Evolutionary conservation across 2,113 vertebrate genomes (phyloP).

Genomic region (Peucedramus taeniatus): DNA sequence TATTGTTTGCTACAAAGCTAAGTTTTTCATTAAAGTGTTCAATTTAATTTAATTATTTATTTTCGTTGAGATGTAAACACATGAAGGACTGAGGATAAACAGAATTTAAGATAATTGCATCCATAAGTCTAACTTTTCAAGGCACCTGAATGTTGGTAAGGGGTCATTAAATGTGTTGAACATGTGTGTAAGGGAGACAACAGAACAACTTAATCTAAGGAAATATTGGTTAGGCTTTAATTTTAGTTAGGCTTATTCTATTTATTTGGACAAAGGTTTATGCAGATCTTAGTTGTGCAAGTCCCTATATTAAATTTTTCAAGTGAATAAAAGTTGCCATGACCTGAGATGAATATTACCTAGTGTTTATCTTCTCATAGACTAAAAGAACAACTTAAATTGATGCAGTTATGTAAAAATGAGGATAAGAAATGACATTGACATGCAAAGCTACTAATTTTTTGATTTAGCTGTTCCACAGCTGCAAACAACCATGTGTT

Average conservation of each 20-base stretch:
- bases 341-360: background rate
- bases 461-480: background rate
- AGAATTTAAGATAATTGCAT: background rate
- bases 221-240: background rate
- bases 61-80: background rate
- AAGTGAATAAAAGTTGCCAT: background rate
- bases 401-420: background rate
- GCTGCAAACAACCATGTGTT: background rate
- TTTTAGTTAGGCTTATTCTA: background rate
- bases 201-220: background rate
- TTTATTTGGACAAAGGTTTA: background rate
- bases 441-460: background rate
- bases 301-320: background rate
- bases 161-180: background rate
- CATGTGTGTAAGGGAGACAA: fast-evolving
- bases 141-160: background rate
- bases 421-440: background rate
- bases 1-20: background rate
- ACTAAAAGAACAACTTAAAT: background rate
- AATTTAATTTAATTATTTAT: background rate
- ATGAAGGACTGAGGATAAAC: background rate
- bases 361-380: background rate
- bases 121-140: background rate
- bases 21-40: background rate
- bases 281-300: background rate